These are phyloP conservation scores for Oreochromis tanganicae DNA, from an alignment of 2,113 vertebrate species.

Conservation along the genomic window DNA sequence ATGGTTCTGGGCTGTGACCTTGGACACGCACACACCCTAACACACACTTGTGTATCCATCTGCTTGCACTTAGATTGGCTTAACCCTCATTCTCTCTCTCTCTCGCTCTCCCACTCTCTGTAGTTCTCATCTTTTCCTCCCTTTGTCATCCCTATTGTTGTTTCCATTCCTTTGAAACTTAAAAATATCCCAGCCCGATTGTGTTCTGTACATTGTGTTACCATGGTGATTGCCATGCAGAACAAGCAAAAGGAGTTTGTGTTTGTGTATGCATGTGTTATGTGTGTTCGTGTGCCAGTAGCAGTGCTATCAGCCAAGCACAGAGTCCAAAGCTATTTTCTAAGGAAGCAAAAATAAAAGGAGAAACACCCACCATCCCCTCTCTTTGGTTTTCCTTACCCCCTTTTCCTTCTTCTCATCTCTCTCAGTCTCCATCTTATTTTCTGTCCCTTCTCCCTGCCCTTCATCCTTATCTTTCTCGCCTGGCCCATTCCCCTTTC, in stretches of 20 bases:
- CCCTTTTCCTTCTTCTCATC: slow-evolving; percentile 13
- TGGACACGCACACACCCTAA: slow-evolving; percentile 12
- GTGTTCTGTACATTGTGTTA: slow-evolving; percentile 66
- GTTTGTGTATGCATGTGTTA: not conserved
- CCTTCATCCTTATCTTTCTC: slow-evolving; percentile 22
- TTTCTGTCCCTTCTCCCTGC: slow-evolving; percentile 1
- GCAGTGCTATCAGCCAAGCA: slow-evolving; percentile 53
- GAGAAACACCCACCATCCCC: slow-evolving; percentile 21
- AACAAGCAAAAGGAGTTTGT: slow-evolving; percentile 22
- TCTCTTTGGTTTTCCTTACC: slow-evolving; percentile 3
- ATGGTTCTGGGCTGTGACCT: slow-evolving; percentile 52
- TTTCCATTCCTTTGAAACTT: slow-evolving; percentile 66
- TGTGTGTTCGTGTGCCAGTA: slow-evolving; percentile 52
- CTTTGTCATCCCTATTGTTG: slow-evolving; percentile 59
- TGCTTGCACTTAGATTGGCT: slow-evolving; percentile 38
- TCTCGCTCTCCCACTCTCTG: not conserved
- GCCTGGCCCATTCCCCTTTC: not conserved
- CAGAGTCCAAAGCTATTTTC: slow-evolving; percentile 55
- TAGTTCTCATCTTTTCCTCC: slow-evolving; percentile 28
- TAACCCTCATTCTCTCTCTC: slow-evolving; percentile 2
- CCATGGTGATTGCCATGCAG: slow-evolving; percentile 65
- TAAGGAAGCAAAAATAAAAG: slow-evolving; percentile 48
- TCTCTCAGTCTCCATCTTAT: slow-evolving; percentile 6
- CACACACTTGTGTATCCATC: slow-evolving; percentile 9
- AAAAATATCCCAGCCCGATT: slow-evolving; percentile 62